These are phyloP conservation scores for Miniopterus natalensis DNA, from an alignment of 2,113 vertebrate species.

Conservation along the genomic window DNA sequence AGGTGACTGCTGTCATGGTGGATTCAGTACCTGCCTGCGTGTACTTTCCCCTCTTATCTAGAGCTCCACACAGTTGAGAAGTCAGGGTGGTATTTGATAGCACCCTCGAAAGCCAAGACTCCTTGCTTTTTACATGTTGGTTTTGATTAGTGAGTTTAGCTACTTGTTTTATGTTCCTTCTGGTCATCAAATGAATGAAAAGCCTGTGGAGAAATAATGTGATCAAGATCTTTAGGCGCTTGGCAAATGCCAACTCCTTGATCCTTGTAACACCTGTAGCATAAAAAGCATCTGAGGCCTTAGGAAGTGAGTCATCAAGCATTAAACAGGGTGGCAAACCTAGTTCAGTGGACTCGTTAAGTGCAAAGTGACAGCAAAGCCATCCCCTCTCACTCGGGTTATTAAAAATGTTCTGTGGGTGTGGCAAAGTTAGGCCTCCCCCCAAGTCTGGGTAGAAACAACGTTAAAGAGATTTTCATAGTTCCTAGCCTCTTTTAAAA, in stretches of 20 bases:
- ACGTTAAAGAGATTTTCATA: neutral
- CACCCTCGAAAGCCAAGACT: neutral
- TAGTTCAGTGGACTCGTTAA: conserved; percentile 10
- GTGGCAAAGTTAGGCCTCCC: neutral
- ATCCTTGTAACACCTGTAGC: neutral
- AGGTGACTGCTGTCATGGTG: neutral
- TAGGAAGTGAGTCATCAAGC: conserved; percentile 19
- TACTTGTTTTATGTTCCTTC: conserved; percentile 16
- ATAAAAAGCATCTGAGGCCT: neutral
- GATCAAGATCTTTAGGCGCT: neutral
- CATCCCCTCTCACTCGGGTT: neutral
- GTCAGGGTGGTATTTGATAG: neutral
- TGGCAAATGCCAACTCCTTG: neutral
- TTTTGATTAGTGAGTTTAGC: neutral
- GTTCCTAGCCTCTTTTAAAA: neutral
- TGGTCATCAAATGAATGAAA: neutral
- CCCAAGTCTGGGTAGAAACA: neutral
- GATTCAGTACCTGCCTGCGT: neutral
- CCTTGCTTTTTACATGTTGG: neutral
- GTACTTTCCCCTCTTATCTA: neutral
- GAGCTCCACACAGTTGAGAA: neutral
- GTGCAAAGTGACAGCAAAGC: neutral
- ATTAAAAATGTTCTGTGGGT: neutral
- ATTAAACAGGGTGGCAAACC: neutral
- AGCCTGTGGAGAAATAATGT: neutral